Base-by-base conservation (phyloP, 2,888 invertebrate species). In the Clivina fossor region DNA sequence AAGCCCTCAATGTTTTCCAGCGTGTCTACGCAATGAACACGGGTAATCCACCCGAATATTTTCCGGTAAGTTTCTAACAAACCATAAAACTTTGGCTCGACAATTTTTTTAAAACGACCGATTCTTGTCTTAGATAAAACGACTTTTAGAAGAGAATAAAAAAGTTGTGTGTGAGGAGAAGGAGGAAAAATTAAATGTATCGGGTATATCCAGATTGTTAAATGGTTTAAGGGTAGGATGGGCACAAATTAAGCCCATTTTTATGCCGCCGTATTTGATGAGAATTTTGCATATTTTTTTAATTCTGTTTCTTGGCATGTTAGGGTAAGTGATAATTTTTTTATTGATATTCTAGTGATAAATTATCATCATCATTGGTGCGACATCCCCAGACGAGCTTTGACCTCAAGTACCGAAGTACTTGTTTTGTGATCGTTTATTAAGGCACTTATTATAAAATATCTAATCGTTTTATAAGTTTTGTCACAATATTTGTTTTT, bases 301-400 rank as follows among this genome's bases (percentile, higher is more conserved):
- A 1, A 80, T 87, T 62, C 84, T 86, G 64, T 82, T 83, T 68
- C 76, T 80, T 22, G 78, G 82, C 54, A 80, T 86, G 71, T 76
- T 84, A 66, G 83, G 85, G 87, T 86, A 74, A 74, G 74, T 57
- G 7, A 33, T n/a, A n/a, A n/a, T n/a, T n/a, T n/a, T n/a, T n/a
- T n/a, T n/a, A n/a, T n/a, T n/a, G n/a, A n/a, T n/a, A n/a, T n/a
- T n/a, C n/a, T n/a, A n/a, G n/a, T n/a, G n/a, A n/a, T n/a, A n/a
- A n/a, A n/a, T n/a, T n/a, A n/a, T n/a, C n/a, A n/a, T n/a, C n/a
- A n/a, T n/a, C n/a, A n/a, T n/a, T n/a, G n/a, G n/a, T n/a, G n/a
- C n/a, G n/a, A n/a, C n/a, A n/a, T n/a, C n/a, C n/a, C n/a, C n/a
- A n/a, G n/a, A n/a, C n/a, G n/a, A n/a, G n/a, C n/a, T n/a, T n/a